Conservation (phyloP, 2,888 invertebrate species). For the Rhaphigaster nebulosa region DNA sequence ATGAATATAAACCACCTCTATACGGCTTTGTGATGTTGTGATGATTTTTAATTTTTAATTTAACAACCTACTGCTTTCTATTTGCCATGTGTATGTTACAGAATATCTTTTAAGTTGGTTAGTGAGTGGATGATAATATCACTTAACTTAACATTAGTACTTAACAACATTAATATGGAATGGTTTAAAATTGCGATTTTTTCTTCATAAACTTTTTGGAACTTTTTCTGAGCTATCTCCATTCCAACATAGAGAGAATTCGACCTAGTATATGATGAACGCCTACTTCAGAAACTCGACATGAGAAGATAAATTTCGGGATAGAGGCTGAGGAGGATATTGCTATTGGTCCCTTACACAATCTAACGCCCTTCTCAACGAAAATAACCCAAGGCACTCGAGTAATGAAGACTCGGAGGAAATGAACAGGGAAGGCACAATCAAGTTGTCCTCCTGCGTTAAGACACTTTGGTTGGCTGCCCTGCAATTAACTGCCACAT, state of each 20-base stretch:
- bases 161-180: too few species aligned
- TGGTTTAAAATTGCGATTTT: too few species aligned
- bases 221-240: too few species aligned
- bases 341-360: not conserved
- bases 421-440: not conserved
- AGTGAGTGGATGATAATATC: too few species aligned
- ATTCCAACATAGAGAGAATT: not conserved
- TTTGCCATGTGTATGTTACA: too few species aligned
- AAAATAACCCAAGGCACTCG: slow-evolving; percentile 1
- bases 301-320: not conserved
- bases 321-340: not conserved
- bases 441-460: slow-evolving; percentile 22
- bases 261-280: not conserved
- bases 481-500: slow-evolving; percentile 28
- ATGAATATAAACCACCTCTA: too few species aligned
- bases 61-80: too few species aligned
- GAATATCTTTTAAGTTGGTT: too few species aligned
- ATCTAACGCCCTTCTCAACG: not conserved
- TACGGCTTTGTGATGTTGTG: too few species aligned
- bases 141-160: too few species aligned
- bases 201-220: too few species aligned
- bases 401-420: slow-evolving; percentile 12
- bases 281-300: not conserved
- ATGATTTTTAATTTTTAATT: too few species aligned
- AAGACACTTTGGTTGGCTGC: not conserved